These are phyloP conservation scores for Canis aureus DNA, from an alignment of 2,113 vertebrate genomes.

Conservation along the genomic window DNA sequence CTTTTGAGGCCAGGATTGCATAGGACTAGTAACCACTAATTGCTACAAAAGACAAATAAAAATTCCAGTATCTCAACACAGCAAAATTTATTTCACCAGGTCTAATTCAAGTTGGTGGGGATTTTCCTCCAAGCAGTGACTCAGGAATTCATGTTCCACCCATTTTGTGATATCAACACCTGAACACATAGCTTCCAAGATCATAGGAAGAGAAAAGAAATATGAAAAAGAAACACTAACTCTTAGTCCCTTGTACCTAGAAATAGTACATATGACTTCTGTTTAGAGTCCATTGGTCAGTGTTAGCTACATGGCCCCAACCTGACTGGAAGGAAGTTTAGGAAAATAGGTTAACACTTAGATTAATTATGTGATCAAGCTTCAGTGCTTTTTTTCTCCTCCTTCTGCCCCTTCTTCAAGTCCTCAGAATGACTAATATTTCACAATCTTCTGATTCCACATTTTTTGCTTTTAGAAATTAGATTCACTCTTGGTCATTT, in stretches of 20 bases:
- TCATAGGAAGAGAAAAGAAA: background rate
- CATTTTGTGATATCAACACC: background rate
- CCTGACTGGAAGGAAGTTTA: background rate
- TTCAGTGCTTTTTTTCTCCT: background rate
- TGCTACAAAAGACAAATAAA: background rate
- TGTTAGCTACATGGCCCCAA: background rate
- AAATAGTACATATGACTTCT: background rate
- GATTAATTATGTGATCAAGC: background rate
- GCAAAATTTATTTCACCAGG: background rate
- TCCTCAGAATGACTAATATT: background rate
- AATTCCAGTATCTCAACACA: background rate
- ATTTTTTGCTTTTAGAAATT: background rate
- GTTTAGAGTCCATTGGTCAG: background rate
- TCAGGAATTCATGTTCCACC: background rate
- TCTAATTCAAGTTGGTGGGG: background rate
- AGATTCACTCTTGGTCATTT: background rate
- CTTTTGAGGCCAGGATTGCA: background rate
- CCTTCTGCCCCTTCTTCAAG: background rate
- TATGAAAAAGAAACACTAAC: background rate
- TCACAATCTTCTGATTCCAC: conserved; percentile 14
- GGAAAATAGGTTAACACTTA: background rate
- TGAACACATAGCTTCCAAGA: background rate
- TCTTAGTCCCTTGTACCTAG: background rate
- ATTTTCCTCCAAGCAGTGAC: background rate
- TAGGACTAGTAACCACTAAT: background rate